Evolutionary conservation across 2,113 vertebrate species (phyloP), one percentile per base, ranked within the genome.

Genomic region (Clarias batrachus): DNA sequence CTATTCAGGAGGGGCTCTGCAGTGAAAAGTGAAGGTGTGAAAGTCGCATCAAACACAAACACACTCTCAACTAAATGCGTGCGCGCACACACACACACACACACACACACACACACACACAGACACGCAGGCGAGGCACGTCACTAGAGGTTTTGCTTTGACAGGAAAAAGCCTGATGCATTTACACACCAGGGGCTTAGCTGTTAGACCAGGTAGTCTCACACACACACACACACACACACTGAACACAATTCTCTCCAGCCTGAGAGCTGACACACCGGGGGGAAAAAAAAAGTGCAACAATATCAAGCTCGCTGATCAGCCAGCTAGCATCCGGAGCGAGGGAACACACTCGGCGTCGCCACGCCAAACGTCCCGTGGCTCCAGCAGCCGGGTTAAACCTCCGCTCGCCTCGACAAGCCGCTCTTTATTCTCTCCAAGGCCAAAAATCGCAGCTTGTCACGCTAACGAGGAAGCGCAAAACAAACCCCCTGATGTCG

Each of bases 21-120:
- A 76, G 71, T 91, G 85, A 77, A 91, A 86, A 89, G 74, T 82
- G 30, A 83, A 88, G 65, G 78, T 88, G 78, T 81, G 78, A 81
- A 81, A 81, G 57, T 57, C 65, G 27, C 87, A 81, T 81, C 79
- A 63, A 7, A 81, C 79, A 77, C 76, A 85, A 27, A 85, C 48
- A 77, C 71, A 66, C 62, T 19, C 76, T 23, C 52, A 71, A 41
- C 7, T 10, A 76, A 4, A 52, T 14, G 23, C 82, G 84, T 86
- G 85, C 88, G 84, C 82, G 13, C n/a, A 13, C 71, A 37, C 33
- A 37, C 33, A 37, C 33, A 33, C 33, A 87, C 84, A 89, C 88
- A 30, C n/a, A 12, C 79, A n/a, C n/a, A n/a, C n/a, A 37, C 33
- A 37, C 33, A 87, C 84, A 89, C 86, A 87, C 88, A 86, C 83